phyloP scores from a whole-genome alignment of 1,140 invertebrate genomes.

The Trachelipus rathkii region DNA sequence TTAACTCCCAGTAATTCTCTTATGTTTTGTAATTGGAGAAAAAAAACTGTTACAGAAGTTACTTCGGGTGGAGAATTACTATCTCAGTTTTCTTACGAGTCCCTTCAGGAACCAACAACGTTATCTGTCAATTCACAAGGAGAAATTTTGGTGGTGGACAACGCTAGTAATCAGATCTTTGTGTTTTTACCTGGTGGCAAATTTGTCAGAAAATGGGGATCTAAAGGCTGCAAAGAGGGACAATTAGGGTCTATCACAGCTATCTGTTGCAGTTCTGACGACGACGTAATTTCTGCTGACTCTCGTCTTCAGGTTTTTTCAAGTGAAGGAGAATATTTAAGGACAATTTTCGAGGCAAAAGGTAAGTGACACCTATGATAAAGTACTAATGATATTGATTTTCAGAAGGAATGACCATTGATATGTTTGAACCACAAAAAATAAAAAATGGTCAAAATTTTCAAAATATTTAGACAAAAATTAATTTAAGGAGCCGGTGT shows the following conservation, averaged over 20 bases:
- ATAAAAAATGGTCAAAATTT: no score
- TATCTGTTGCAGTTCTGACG: slow-evolving; percentile 56
- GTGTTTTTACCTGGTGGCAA: slow-evolving; percentile 75
- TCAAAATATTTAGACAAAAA: no score
- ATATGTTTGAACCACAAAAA: no score
- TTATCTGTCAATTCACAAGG: slow-evolving; percentile 74
- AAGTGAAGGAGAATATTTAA: slow-evolving; percentile 36
- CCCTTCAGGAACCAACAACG: slow-evolving; percentile 65
- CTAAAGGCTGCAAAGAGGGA: slow-evolving; percentile 58
- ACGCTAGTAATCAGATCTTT: slow-evolving; percentile 73
- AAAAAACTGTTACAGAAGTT: slow-evolving; percentile 71
- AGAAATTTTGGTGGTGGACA: slow-evolving; percentile 80
- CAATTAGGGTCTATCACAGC: slow-evolving; percentile 63
- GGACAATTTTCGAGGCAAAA: slow-evolving; percentile 53
- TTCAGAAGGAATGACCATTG: no score
- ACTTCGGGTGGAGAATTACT: slow-evolving; percentile 59
- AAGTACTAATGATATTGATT: no score
- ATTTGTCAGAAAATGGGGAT: slow-evolving; percentile 61
- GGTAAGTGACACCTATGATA: slow-evolving; percentile 60
- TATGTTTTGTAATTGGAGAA: slow-evolving; percentile 84
- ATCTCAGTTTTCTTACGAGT: slow-evolving; percentile 56
- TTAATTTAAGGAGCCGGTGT: no score
- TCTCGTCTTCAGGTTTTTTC: slow-evolving; percentile 70
- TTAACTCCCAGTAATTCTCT: slow-evolving; percentile 55
- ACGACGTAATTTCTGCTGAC: slow-evolving; percentile 78